Base-by-base conservation (phyloP, 2,888 invertebrate species). In the Raillietiella orientalis region DNA sequence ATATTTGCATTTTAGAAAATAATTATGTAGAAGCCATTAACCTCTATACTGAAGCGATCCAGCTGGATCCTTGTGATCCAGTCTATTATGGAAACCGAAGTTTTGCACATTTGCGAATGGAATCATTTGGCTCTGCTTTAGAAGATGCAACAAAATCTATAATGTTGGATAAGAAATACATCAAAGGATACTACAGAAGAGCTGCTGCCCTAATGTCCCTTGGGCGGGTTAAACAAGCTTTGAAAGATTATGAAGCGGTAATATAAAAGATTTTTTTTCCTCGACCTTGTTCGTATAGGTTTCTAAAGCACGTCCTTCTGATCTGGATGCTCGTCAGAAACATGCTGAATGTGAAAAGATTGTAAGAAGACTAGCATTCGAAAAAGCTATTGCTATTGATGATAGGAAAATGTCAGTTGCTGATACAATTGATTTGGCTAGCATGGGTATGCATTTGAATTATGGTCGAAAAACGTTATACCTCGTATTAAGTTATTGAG, bases 181-280 rank as follows among this genome's bases (percentile, higher is more conserved):
- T 84, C 14, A 93, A 96, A 54, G 93, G 84, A 1, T 99, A 84
- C 45, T 99, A 93, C 47, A 60, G 96, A 39, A 57, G 93, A 41
- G 96, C 93, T 1, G 79, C 82, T 2, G 71, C 96, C 16, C 63
- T 84, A 41, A 93, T 99, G 90, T 77, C 90, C 14, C 50, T 93
- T 41, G 90, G 93, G 36, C 87, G 87, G 54, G 90, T 82, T 49
- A 90, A 87, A 53, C 57, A 71, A 50, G 96, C 96, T 6, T 58
- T 93, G 34, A 70, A 67, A 47, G 93, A 96, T 54, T 93, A 77
- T 53, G 87, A 90, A 62, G 66, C 72, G 47, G 82, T 82, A 53
- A 58, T 62, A 56, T 10, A 11, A 14, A n/a, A 14, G 11, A 11
- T 8, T 12, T 8, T 6, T 12, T 22, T 8, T 19, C n/a, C n/a